Evolutionary conservation across 2,888 invertebrate genomes (phyloP).

Genomic region (Nineta flava): DNA sequence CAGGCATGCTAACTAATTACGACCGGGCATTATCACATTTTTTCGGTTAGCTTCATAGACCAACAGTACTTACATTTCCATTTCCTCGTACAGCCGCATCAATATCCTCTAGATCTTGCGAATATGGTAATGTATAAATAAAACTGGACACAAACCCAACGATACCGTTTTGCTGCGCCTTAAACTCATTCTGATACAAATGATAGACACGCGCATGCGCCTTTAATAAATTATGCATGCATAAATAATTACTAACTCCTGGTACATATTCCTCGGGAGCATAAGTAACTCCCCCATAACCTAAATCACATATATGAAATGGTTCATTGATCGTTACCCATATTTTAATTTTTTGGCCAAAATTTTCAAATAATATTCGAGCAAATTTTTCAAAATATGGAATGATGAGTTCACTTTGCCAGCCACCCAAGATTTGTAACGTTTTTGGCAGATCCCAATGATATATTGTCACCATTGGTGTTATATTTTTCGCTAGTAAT

Average conservation of each 20-base stretch:
- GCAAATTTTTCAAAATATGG: constrained; percentile 37
- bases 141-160: neutral
- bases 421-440: constrained; percentile 26
- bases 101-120: neutral
- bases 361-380: constrained; percentile 22
- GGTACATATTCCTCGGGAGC: constrained; percentile 37
- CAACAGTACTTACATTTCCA: neutral
- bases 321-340: constrained; percentile 16
- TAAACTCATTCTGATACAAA: constrained; percentile 43
- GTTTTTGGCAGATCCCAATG: constrained; percentile 38
- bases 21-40: neutral
- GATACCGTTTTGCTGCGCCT: constrained; percentile 16
- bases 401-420: constrained; percentile 32
- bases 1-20: too few species aligned
- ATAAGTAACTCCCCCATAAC: constrained; percentile 31
- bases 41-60: neutral
- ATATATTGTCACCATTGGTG: constrained; percentile 34
- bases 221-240: constrained; percentile 44
- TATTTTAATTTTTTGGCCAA: constrained; percentile 12
- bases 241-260: constrained; percentile 44
- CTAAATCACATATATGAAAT: constrained; percentile 10
- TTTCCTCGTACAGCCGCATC: neutral
- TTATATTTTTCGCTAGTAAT: constrained; percentile 33
- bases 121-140: neutral
- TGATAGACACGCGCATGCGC: constrained; percentile 52